A percentile compares a stretch with the other conserved stretches of the same genome.
phyloP scores from a whole-genome alignment of 1,140 invertebrate species.

The Drosophila pruinosa region DNA sequence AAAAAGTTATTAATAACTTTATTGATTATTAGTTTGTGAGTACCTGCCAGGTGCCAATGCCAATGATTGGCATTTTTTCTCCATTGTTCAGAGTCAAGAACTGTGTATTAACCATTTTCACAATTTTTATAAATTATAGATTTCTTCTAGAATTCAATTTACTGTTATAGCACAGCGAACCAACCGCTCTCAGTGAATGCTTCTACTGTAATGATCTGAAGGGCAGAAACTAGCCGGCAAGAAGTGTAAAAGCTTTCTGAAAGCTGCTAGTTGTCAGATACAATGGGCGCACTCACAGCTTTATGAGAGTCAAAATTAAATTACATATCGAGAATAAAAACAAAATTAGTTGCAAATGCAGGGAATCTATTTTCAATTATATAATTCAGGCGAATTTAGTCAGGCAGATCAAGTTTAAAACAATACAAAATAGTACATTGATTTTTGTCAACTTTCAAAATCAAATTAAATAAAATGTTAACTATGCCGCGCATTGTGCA shows the following conservation, averaged over 20 bases:
- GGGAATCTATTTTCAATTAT: no score
- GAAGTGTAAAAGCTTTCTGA: not conserved
- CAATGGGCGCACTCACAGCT: not conserved
- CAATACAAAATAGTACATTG: no score
- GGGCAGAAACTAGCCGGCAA: not conserved
- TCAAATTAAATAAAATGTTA: not conserved
- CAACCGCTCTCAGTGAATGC: conserved; percentile 9
- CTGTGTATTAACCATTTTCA: conserved; percentile 60
- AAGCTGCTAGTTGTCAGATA: not conserved
- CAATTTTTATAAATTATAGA: not conserved
- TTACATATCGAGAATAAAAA: no score
- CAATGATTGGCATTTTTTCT: conserved; percentile 88
- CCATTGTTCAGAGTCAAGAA: conserved; percentile 81
- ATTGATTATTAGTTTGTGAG: conserved; percentile 17
- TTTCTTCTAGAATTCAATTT: no score
- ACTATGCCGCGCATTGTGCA: not conserved
- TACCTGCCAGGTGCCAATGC: conserved; percentile 92
- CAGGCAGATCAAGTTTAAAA: no score
- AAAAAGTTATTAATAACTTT: not conserved
- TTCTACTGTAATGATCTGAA: not conserved
- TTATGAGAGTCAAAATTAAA: not conserved
- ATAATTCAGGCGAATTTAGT: no score
- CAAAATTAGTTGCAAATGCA: no score
- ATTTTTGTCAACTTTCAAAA: not conserved
- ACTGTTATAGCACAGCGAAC: not conserved